These are phyloP conservation scores for Myripristis murdjan DNA, from an alignment of 2,797 vertebrate genomes.

Conservation along the genomic window DNA sequence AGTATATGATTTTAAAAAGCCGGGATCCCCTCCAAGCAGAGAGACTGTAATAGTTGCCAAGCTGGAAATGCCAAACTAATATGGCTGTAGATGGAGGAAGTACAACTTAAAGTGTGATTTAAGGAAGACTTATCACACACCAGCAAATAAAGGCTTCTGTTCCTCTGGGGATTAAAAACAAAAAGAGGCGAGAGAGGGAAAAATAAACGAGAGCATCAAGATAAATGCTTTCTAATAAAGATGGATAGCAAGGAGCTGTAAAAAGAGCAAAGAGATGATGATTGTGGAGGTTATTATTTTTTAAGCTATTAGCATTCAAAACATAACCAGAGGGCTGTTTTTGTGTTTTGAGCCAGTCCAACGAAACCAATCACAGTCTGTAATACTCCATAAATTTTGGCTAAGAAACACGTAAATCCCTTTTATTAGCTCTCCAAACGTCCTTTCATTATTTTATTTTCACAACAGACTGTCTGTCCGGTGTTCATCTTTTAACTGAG, in stretches of 20 bases:
- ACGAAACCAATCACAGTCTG: conserved; percentile 22
- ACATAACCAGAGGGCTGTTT: conserved; percentile 9
- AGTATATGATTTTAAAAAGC: conserved; percentile 2
- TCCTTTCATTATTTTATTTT: background rate
- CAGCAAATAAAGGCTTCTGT: conserved; percentile 67
- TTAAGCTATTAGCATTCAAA: conserved; percentile 39
- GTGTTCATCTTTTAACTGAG: conserved; percentile 6
- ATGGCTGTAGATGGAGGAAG: conserved; percentile 54
- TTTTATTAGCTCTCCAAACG: background rate
- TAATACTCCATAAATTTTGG: conserved; percentile 1
- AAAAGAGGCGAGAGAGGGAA: conserved; percentile 1
- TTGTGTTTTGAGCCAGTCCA: conserved; percentile 9
- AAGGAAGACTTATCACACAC: conserved; percentile 58
- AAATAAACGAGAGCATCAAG: conserved; percentile 53
- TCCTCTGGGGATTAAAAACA: conserved; percentile 42
- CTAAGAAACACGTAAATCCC: background rate
- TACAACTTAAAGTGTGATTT: conserved; percentile 66
- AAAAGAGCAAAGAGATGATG: conserved; percentile 23
- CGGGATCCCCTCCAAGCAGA: conserved; percentile 52
- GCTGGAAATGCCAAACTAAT: conserved; percentile 56
- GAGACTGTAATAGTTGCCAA: conserved; percentile 35
- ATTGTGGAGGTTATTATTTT: conserved; percentile 8
- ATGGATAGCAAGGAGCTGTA: conserved; percentile 52
- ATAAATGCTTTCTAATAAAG: conserved; percentile 72
- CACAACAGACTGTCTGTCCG: background rate